Evolutionary conservation across 2,797 vertebrate genomes (phyloP).

Genomic region (Myotis pilosus): DNA sequence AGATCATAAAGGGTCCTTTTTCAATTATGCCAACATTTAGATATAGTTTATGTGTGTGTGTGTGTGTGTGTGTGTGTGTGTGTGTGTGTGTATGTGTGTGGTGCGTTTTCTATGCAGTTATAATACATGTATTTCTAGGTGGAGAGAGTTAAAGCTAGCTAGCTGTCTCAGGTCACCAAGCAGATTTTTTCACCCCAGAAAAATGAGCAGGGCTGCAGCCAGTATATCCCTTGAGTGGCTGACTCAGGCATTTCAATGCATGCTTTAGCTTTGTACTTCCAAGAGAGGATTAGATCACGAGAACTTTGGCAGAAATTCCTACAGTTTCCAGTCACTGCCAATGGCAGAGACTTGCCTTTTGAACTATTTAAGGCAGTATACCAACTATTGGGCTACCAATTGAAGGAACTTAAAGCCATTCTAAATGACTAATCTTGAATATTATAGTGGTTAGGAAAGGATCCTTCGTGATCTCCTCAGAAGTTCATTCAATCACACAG

Average conservation of each 20-base stretch:
- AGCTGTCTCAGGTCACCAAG: conserved; percentile 29
- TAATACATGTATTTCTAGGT: neutral
- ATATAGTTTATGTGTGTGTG: neutral
- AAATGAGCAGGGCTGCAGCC: conserved; percentile 20
- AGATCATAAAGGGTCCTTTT: neutral
- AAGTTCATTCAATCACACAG: conserved; percentile 23
- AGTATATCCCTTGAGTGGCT: conserved; percentile 10
- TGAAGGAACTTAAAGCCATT: conserved; percentile 33
- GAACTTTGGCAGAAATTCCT: conserved; percentile 61
- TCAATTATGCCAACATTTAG: neutral
- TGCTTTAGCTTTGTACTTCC: conserved; percentile 35
- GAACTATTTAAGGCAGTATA: conserved; percentile 55
- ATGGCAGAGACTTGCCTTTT: conserved; percentile 41
- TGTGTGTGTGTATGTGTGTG: neutral
- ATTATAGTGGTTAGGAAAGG: conserved; percentile 32
- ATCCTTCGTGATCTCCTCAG: neutral
- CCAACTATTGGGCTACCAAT: neutral
- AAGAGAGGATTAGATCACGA: conserved; percentile 61
- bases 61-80: neutral
- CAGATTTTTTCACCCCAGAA: conserved; percentile 55
- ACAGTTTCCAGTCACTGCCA: conserved; percentile 56
- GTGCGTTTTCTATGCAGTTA: neutral
- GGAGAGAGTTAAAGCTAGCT: conserved; percentile 26
- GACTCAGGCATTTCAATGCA: conserved; percentile 59
- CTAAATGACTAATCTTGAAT: conserved; percentile 48